phyloP scores from a whole-genome alignment of 1,140 invertebrate species.

The Anastatus disparis region DNA sequence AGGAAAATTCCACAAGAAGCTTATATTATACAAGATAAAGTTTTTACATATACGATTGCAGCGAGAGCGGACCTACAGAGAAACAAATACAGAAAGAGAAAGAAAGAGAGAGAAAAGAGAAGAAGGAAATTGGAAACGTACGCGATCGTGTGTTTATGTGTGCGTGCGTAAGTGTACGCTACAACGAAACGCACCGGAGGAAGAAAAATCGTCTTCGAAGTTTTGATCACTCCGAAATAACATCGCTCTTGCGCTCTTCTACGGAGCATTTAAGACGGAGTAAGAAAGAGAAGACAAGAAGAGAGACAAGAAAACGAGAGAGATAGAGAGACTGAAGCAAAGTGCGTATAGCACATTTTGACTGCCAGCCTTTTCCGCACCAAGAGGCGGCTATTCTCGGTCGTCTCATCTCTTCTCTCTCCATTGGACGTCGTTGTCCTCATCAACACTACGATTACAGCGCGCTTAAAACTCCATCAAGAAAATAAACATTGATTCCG shows the following conservation, averaged over 20 bases:
- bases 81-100: conserved; percentile 2
- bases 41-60: no score
- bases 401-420: not conserved
- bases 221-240: no score
- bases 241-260: no score
- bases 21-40: no score
- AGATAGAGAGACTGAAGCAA: conserved; percentile 27
- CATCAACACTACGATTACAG: conserved; percentile 1
- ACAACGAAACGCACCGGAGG: no score
- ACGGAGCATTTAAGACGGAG: no score
- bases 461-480: not conserved
- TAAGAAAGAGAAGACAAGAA: no score
- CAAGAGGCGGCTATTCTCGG: conserved; percentile 14
- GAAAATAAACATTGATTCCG: conserved; percentile 22
- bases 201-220: no score
- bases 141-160: no score
- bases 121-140: no score
- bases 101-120: not conserved
- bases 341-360: conserved; percentile 32
- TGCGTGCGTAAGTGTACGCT: no score
- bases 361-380: conserved; percentile 26
- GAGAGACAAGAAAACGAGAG: not conserved
- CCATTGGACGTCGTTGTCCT: conserved; percentile 7
- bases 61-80: not conserved
- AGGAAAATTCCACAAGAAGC: no score